Base-by-base conservation (phyloP, 1,140 invertebrate species). In the Oncopodura yosiiana region DNA sequence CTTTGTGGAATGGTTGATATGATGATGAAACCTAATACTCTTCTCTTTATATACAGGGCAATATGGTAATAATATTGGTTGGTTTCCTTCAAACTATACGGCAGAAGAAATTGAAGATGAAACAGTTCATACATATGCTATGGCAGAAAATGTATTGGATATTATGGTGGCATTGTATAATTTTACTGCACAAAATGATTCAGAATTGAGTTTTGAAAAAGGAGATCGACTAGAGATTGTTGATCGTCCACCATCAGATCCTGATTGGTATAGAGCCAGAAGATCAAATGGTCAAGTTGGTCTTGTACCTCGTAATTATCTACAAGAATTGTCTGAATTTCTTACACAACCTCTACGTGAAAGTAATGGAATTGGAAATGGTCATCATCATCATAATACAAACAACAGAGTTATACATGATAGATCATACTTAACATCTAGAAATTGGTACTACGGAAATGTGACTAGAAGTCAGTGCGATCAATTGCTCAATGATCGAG, bases 1-100 rank as follows among this genome's bases (percentile, higher is more conserved):
- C 8, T 34, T 34, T 34, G n/a, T 34, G 32, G 32, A 34, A 34
- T 34, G 32, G 8, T n/a, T n/a, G n/a, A 8, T 34, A 9, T n/a
- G 8, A 34, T n/a, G n/a, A 34, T 34, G 32, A 8, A 9, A 9
- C n/a, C 8, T 9, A 34, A 9, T 8, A n/a, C n/a, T n/a, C n/a
- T n/a, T n/a, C n/a, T n/a, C n/a, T n/a, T n/a, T n/a, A n/a, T n/a
- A n/a, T n/a, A n/a, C n/a, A n/a, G n/a, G n/a, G n/a, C 60, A 64
- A 41, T 64, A 52, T 54, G 61, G 58, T 26, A 56, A 60, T 26
- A 79, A 75, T 64, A 81, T 81, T 62, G 94, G 94, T 55, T 84
- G 94, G 95, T 98, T 98, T 72, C 95, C 94, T 18, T 94, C 90
- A 34, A 98, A 98, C 75, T 98, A 98, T 73, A 93, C 92, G 42